Base-by-base conservation (phyloP, 2,113 vertebrate genomes). In the Paralichthys olivaceus region DNA sequence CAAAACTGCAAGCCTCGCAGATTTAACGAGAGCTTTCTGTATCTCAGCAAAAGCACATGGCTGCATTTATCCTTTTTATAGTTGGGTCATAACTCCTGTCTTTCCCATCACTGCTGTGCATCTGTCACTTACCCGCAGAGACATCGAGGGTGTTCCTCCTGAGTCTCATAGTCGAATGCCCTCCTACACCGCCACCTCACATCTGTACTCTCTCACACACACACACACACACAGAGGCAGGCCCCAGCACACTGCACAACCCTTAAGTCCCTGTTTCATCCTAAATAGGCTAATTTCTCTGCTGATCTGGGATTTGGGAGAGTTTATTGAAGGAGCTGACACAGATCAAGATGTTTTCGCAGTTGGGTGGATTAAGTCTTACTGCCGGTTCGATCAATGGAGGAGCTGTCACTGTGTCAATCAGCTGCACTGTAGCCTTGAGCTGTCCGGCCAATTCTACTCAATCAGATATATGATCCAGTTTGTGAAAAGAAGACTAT, bases 211-310 rank as follows among this genome's bases (percentile, higher is more conserved):
- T 2, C 54, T 28, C 69, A 47, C 71, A 54, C 61, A 79, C 49
- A 58, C n/a, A 63, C 56, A 58, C 56, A 58, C 56, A 28, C 70
- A 40, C 63, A 54, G 66, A 81, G 47, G 26, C 49, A 55, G 14
- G 2, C 4, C 54, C 32, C 60, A 53, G 14, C 43, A 28, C 14
- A 20, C n/a, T 23, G 29, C 71, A 23, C 29, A 78, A 69, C 29
- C 72, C 47, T 54, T 9, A 14, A 45, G 64, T 81, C 84, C 86
- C 84, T 57, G 56, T 64, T 63, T 77, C 68, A 64, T 83, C 69
- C 58, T 87, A 93, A 93, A 87, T 93, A 87, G 92, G 93, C 85
- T 94, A 92, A 94, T 94, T 93, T 95, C 90, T 91, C 88, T 92
- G 91, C 91, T 91, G 91, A 93, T 92, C 69, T 85, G 92, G 93